Conservation (phyloP, 2,113 vertebrate genomes). For the Oryzias woworae region DNA sequence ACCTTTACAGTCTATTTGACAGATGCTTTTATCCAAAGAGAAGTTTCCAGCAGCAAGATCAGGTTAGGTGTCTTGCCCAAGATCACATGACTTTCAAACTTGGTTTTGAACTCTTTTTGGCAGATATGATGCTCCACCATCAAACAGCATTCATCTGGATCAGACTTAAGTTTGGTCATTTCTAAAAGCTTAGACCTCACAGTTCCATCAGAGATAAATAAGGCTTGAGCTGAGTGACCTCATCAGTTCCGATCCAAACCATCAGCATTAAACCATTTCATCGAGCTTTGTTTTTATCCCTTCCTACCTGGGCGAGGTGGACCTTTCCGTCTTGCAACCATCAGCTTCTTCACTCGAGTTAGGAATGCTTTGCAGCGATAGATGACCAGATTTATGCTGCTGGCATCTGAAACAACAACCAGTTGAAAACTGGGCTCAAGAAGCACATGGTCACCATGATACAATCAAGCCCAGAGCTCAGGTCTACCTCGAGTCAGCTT, state of each 20-base stretch:
- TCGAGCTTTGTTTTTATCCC: not conserved
- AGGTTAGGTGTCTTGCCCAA: too few relatives aligned
- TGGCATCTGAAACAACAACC: constrained; percentile 53
- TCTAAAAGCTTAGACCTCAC: not conserved
- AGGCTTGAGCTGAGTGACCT: not conserved
- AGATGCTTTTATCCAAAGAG: too few relatives aligned
- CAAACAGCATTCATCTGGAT: too few relatives aligned
- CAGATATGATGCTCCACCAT: too few relatives aligned
- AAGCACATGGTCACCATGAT: too few relatives aligned
- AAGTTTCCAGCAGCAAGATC: too few relatives aligned
- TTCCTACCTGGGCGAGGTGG: constrained; percentile 44
- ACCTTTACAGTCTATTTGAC: too few relatives aligned
- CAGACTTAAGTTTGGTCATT: not conserved
- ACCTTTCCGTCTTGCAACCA: constrained; percentile 35
- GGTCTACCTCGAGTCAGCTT: constrained; percentile 87
- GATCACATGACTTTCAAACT: too few relatives aligned
- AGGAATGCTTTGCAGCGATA: constrained; percentile 76
- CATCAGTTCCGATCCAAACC: not conserved
- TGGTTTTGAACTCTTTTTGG: too few relatives aligned
- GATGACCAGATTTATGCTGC: constrained; percentile 66
- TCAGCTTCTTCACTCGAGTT: constrained; percentile 64
- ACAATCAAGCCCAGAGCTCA: not conserved
- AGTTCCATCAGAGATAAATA: not conserved
- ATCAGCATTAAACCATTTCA: too few relatives aligned
- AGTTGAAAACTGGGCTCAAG: not conserved